Evolutionary conservation across 1,140 invertebrate genomes (phyloP), one percentile per base, ranked within the genome.

Genomic region (Neelides sp.): DNA sequence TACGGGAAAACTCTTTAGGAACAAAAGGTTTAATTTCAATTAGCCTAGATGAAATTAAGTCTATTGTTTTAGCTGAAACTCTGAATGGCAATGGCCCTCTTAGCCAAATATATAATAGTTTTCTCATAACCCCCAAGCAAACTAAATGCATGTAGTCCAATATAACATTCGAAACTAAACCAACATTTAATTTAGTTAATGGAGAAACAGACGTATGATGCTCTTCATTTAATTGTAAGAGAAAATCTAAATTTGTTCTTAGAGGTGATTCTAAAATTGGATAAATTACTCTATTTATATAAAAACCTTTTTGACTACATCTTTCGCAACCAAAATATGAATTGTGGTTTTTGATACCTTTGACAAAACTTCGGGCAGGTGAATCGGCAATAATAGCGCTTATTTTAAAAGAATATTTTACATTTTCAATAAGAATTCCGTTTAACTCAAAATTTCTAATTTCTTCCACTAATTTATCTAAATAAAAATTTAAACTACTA

Each of bases 321-420:
- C 62, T 62, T 12, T 63, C 59, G 55, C 65, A 66, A 1, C 56
- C 57, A 55, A 49, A 47, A 39, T 62, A 65, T 3, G 59, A 64
- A 42, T 20, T 59, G 39, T 62, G 60, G 15, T 41, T 44, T 61
- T 64, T 65, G 15, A 54, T 52, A 15, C 43, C 15, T 44, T 63
- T 64, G 0, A 68, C 46, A 46, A 62, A 61, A 20, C 63, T 54
- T 36, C 53, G 52, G 3, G 64, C 65, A 15, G 61, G 62, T 1
- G 61, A 54, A 55, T 67, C 64, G 55, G 63, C 68, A 34, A 67
- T 55, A 28, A 68, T 49, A 44, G 44, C 50, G 24, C 50, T 20
- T 7, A 66, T 41, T 35, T 37, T 30, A 36, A 65, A 26, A 12
- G 13, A 22, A 49, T 58, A 47, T 35, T 44, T 28, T 42, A 42